Percentiles rank a stretch among this genome's conserved stretches.
Conservation (phyloP, 2,113 vertebrate genomes). For the Toxotes jaculatrix region DNA sequence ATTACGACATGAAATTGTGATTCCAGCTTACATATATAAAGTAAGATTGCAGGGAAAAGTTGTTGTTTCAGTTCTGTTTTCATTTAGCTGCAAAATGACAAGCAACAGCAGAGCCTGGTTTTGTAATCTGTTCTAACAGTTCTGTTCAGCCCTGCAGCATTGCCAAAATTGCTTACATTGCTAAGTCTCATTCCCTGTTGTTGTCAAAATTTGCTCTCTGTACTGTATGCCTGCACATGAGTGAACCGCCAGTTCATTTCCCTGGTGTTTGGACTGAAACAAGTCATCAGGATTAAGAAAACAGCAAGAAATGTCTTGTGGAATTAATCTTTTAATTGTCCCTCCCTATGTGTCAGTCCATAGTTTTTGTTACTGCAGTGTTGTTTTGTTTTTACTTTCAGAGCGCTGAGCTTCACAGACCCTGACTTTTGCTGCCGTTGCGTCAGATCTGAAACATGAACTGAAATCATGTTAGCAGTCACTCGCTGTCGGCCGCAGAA, state of each 20-base stretch:
- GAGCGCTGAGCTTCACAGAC: background rate
- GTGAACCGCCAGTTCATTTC: background rate
- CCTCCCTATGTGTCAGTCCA: background rate
- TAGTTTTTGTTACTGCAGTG: background rate
- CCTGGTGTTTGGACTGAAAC: background rate
- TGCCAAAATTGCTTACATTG: background rate
- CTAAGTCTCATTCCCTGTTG: background rate
- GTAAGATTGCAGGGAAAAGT: background rate
- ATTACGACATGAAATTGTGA: background rate
- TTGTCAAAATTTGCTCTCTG: background rate
- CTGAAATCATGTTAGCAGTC: constrained; percentile 26
- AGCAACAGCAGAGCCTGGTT: background rate
- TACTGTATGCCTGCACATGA: background rate
- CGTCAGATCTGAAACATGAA: constrained; percentile 5
- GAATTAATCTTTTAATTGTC: background rate
- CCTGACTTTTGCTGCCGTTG: constrained; percentile 1
- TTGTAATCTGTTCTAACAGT: background rate
- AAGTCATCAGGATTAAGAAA: background rate
- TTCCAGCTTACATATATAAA: background rate
- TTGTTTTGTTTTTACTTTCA: background rate
- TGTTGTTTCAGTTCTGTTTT: background rate
- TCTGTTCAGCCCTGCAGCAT: background rate
- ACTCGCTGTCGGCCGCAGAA: constrained; percentile 27
- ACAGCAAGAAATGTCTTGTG: background rate
- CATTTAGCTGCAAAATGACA: constrained; percentile 2